Evolutionary conservation across 30 jellyfish, hydroid and myxozoan genomes (phyloP).

Genomic region (Pelagia noctiluca): DNA sequence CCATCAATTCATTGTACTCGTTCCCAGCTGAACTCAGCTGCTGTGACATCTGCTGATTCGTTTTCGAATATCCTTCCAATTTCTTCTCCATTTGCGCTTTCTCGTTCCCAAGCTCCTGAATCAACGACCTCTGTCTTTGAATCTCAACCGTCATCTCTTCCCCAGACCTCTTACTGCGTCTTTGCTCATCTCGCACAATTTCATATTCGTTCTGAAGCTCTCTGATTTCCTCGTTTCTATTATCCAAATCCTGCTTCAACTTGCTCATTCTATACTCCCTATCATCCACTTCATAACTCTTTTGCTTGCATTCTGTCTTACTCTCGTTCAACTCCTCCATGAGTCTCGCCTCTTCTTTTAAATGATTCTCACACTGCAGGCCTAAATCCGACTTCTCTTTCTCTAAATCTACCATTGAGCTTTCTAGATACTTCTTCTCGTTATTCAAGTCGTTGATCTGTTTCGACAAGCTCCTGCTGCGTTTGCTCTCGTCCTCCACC

Average conservation of each 20-base stretch:
- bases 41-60: conserved; percentile 5
- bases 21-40: conserved; percentile 10
- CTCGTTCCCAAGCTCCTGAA: conserved; percentile 33
- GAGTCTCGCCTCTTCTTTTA: conserved; percentile 38
- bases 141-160: conserved; percentile 55
- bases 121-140: conserved; percentile 8
- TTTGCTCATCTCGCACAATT: conserved; percentile 31
- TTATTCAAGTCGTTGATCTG: conserved; percentile 41
- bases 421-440: conserved; percentile 40
- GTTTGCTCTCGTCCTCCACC: conserved; percentile 59
- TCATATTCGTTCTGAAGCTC: conserved; percentile 38
- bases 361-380: conserved; percentile 33
- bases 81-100: conserved; percentile 60
- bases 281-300: conserved; percentile 43
- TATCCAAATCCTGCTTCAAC: conserved; percentile 1
- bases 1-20: conserved; percentile 20
- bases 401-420: conserved; percentile 32
- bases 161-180: conserved; percentile 4
- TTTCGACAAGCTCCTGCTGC: conserved; percentile 58
- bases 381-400: conserved; percentile 48
- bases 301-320: conserved; percentile 24
- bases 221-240: conserved; percentile 20
- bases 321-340: conserved; percentile 50
- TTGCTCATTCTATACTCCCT: neutral
- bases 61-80: conserved; percentile 43